Evolutionary conservation across 1,140 invertebrate species (phyloP).

Genomic region (Melipona quadrifasciata): DNA sequence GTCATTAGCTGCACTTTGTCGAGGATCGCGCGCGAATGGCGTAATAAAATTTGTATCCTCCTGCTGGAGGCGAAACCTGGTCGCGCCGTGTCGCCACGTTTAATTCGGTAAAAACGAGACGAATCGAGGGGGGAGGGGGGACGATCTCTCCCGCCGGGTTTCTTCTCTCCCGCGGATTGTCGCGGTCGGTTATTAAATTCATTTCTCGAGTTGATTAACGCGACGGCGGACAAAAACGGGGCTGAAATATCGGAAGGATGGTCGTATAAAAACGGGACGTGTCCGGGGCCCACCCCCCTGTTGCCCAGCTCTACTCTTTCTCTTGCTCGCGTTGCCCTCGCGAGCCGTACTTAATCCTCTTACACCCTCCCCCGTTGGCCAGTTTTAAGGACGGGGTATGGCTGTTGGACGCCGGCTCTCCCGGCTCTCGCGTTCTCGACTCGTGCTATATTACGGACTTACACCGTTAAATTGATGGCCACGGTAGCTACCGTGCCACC

Average conservation of each 20-base stretch:
- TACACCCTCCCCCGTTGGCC: conserved; percentile 51
- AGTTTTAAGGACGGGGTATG: conserved; percentile 38
- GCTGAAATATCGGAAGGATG: conserved; percentile 58
- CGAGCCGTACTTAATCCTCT: conserved; percentile 65
- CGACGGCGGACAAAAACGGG: conserved; percentile 53
- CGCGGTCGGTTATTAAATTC: conserved; percentile 66
- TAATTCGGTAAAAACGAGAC: conserved; percentile 13
- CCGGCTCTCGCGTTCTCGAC: conserved; percentile 26
- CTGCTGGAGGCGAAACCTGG: no score
- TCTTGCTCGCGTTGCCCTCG: conserved; percentile 35
- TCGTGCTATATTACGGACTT: conserved; percentile 67
- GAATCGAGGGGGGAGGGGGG: no score
- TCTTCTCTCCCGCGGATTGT: conserved; percentile 33
- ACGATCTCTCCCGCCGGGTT: conserved; percentile 38
- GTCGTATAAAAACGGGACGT: conserved; percentile 61
- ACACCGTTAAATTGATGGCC: conserved; percentile 66
- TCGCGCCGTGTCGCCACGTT: neutral
- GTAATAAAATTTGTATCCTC: conserved; percentile 13
- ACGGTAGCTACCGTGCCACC: conserved; percentile 35
- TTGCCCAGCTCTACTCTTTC: no score
- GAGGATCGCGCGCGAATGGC: neutral
- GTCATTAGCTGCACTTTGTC: neutral
- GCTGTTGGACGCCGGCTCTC: conserved; percentile 17
- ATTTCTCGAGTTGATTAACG: conserved; percentile 69
- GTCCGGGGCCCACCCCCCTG: neutral